Conservation (phyloP, 2,797 vertebrate genomes). For the Protosalanx chinensis region DNA sequence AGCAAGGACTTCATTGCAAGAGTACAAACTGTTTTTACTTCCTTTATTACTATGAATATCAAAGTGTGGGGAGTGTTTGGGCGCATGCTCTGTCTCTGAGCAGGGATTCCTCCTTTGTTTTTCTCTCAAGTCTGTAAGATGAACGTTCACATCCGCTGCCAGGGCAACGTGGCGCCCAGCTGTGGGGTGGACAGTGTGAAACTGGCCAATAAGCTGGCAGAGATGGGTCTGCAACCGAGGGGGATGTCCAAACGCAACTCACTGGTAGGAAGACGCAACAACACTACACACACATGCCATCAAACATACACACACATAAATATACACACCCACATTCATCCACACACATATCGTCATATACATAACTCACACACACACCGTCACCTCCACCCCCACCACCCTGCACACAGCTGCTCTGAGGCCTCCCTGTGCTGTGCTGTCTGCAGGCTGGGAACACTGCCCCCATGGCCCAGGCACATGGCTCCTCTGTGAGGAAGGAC, state of each 20-base stretch:
- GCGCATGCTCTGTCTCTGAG: constrained; percentile 2
- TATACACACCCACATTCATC: neutral
- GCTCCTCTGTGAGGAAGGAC: constrained; percentile 36
- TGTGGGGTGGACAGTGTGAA: constrained; percentile 94
- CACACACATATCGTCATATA: neutral
- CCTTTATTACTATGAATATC: neutral
- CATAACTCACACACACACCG: neutral
- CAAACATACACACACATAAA: constrained; percentile 6
- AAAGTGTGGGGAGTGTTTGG: neutral
- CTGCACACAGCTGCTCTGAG: neutral
- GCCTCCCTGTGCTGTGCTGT: neutral
- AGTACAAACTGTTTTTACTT: constrained; percentile 70
- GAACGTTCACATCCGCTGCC: constrained; percentile 94
- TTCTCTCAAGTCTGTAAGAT: constrained; percentile 87
- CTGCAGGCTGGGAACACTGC: constrained; percentile 27
- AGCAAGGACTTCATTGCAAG: constrained; percentile 95
- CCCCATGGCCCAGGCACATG: constrained; percentile 2
- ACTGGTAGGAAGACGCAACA: constrained; percentile 52
- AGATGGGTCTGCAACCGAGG: constrained; percentile 91
- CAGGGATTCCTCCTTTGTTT: constrained; percentile 16
- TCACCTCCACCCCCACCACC: neutral
- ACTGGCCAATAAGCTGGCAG: constrained; percentile 87
- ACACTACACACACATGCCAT: constrained; percentile 3
- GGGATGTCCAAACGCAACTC: constrained; percentile 75
- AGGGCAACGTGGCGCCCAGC: constrained; percentile 90